Base-by-base conservation (phyloP, 2,888 invertebrate species). In the Drosophila vallismaia region DNA sequence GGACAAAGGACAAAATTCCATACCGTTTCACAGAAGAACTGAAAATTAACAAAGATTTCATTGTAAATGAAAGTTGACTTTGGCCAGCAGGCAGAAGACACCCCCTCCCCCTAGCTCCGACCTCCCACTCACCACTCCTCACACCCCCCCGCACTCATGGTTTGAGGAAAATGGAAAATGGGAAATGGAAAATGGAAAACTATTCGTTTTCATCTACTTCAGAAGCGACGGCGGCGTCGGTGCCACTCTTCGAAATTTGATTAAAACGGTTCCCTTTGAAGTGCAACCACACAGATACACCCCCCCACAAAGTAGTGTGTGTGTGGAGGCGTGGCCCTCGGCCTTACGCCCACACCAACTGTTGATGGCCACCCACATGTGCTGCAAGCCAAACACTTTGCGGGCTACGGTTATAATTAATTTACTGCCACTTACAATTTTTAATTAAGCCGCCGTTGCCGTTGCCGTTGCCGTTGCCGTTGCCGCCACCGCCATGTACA, bases 401-500 rank as follows among this genome's bases (percentile, higher is more conserved):
- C 71, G 74, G 74, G 82, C 74, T 69, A 71, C 67, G 87, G 79
- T 81, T 86, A 81, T 81, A 81, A 81, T 87, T 81, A 81, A 81
- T 81, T 81, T 81, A 81, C 81, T 81, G 81, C 81, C 87, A 87
- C 81, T 81, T 86, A 81, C 87, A 87, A 85, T 81, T 81, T 87
- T 81, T 81, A 81, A 81, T 81, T 85, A 81, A 81, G 87, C 85
- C 69, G 63, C 63, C 63, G 42, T 19, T 14, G 40, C 40, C 36
- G 19, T n/a, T n/a, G n/a, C 26, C 26, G 2, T 4, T 4, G 87
- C 85, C 69, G 63, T 53, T 52, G 42, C 71, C 62, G 52, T 40
- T 14, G 40, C 40, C 36, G 19, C 40, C 9, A 19, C 14, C 53
- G 67, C 54, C 67, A 63, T 63, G 46, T 64, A 8, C 49, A 10